phyloP scores from a whole-genome alignment of 2,888 invertebrate species.

The Harmothoe impar region DNA sequence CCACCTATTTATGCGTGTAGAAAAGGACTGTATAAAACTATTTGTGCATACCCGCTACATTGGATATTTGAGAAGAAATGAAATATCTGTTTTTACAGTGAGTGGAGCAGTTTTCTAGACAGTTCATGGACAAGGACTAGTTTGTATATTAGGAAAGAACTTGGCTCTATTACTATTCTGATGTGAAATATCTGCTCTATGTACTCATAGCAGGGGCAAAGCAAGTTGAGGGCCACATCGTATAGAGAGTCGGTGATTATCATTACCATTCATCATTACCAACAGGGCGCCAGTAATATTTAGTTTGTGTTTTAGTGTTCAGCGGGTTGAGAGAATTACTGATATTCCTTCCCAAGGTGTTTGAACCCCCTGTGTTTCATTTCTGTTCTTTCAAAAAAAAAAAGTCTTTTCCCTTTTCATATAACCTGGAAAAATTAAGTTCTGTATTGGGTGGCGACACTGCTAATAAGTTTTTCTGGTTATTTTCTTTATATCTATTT shows the following conservation, averaged over 20 bases:
- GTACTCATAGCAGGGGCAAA: neutral
- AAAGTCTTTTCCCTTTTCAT: neutral
- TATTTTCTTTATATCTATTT: slow-evolving; percentile 38
- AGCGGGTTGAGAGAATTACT: neutral
- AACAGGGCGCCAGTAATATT: slow-evolving; percentile 5
- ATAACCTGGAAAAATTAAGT: neutral
- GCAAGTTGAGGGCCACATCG: neutral
- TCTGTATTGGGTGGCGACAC: slow-evolving; percentile 31
- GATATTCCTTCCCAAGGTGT: neutral
- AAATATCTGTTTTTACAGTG: slow-evolving; percentile 12
- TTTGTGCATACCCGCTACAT: slow-evolving; percentile 12
- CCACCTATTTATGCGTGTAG: slow-evolving; percentile 2
- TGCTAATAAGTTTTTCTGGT: slow-evolving; percentile 35
- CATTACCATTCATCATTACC: slow-evolving; percentile 26
- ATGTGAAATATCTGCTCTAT: slow-evolving; percentile 26
- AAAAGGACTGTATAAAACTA: neutral
- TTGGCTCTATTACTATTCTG: slow-evolving; percentile 6
- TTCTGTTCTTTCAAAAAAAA: neutral
- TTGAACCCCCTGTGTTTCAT: neutral
- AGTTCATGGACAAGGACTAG: neutral
- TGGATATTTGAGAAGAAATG: neutral
- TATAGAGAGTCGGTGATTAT: neutral
- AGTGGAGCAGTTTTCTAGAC: slow-evolving; percentile 23
- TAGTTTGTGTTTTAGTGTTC: slow-evolving; percentile 39
- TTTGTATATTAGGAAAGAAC: slow-evolving; percentile 4